phyloP scores from a whole-genome alignment of 2,113 vertebrate genomes.

The Electrona antarctica region DNA sequence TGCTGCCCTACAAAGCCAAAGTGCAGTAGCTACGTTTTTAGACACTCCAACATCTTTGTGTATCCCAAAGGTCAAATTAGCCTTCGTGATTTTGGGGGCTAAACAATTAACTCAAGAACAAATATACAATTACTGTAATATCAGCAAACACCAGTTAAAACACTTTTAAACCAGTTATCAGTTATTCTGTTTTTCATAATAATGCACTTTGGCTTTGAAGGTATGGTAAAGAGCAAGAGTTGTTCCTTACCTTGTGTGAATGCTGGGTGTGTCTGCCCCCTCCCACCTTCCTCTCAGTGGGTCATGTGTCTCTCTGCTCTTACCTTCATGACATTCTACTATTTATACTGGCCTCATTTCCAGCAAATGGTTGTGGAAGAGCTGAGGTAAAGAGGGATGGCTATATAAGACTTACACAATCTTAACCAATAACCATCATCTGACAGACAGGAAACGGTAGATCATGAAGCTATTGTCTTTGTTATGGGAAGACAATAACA shows the following conservation, averaged over 20 bases:
- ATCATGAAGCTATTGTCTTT: background rate
- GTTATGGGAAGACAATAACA: background rate
- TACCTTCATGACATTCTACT: conserved; percentile 18
- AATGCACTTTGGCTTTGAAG: too few relatives aligned
- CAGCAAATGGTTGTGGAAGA: conserved; percentile 33
- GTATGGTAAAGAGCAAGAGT: background rate
- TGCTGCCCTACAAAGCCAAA: too few relatives aligned
- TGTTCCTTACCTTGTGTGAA: conserved; percentile 44
- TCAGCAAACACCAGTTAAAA: too few relatives aligned
- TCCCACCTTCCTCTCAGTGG: conserved; percentile 2
- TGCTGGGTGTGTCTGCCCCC: background rate
- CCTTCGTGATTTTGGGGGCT: too few relatives aligned
- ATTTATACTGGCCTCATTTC: conserved; percentile 74
- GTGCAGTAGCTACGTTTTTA: too few relatives aligned
- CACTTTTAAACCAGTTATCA: too few relatives aligned
- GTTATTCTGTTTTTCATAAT: too few relatives aligned
- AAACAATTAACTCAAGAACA: too few relatives aligned
- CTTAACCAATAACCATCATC: conserved; percentile 37
- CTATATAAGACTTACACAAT: conserved; percentile 40
- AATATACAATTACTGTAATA: too few relatives aligned
- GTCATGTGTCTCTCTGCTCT: conserved; percentile 24
- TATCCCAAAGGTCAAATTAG: too few relatives aligned
- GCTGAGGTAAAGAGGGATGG: conserved; percentile 33
- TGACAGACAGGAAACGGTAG: conserved; percentile 25
- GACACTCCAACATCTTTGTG: too few relatives aligned